Percentiles rank a stretch among this genome's conserved stretches.
Conservation (phyloP, 2,888 invertebrate genomes). For the Apotomis betuletana region DNA sequence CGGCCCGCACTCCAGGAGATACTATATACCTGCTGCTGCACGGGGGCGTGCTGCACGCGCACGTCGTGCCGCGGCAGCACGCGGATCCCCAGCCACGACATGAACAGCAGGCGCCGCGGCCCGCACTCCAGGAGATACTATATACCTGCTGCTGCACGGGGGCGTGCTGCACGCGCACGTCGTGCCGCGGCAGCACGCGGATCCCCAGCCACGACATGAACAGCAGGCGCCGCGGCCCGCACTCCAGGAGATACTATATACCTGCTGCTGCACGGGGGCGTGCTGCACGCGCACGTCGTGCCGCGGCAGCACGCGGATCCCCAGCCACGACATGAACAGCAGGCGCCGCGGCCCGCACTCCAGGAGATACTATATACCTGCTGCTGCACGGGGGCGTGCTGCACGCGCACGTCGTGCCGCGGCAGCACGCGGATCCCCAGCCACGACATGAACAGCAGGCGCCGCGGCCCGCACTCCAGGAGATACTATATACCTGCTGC, state of each 20-base stretch:
- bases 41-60: slow-evolving; percentile 45
- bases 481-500: too few relatives aligned
- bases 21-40: slow-evolving; percentile 39
- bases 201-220: slow-evolving; percentile 36
- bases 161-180: slow-evolving; percentile 44
- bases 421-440: too few relatives aligned
- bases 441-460: too few relatives aligned
- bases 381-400: too few relatives aligned
- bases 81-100: not conserved
- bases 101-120: slow-evolving; percentile 44
- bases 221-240: slow-evolving; percentile 41
- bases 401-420: too few relatives aligned
- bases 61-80: not conserved
- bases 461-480: too few relatives aligned
- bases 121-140: too few relatives aligned
- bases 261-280: slow-evolving; percentile 42
- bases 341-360: too few relatives aligned
- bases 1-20: slow-evolving; percentile 21
- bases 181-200: not conserved
- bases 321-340: too few relatives aligned
- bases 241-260: not conserved
- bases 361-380: too few relatives aligned
- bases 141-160: slow-evolving; percentile 41
- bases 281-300: slow-evolving; percentile 44
- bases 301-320: too few relatives aligned